These are phyloP conservation scores for Tachysurus fulvidraco DNA, from an alignment of 2,113 vertebrate genomes.

Conservation along the genomic window DNA sequence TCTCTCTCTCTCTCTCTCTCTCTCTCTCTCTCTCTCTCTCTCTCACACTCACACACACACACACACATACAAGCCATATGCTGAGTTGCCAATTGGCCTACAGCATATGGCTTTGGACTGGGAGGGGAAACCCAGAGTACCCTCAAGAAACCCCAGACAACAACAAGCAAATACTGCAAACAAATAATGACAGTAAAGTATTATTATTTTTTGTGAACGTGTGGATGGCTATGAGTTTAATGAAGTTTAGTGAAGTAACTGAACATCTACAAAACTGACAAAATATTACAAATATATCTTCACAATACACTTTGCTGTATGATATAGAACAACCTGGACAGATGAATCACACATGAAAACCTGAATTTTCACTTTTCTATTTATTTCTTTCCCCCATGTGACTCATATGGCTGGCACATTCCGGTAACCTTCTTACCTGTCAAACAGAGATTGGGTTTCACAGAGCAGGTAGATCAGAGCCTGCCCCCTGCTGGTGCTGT, in stretches of 20 bases:
- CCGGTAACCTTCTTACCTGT: not conserved
- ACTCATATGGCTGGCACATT: not conserved
- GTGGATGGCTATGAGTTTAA: not conserved
- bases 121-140: too few species aligned
- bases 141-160: too few species aligned
- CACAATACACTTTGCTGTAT: not conserved
- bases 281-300: not conserved
- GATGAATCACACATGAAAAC: not conserved
- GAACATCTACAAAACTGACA: not conserved
- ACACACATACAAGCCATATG: too few species aligned
- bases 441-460: constrained; percentile 36
- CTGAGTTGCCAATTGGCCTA: too few species aligned
- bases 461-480: constrained; percentile 61
- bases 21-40: too few species aligned
- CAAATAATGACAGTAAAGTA: too few species aligned
- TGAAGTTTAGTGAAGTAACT: not conserved
- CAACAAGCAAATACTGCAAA: too few species aligned
- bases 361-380: not conserved
- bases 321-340: not conserved
- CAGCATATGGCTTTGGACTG: too few species aligned
- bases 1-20: too few species aligned
- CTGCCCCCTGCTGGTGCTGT: constrained; percentile 73
- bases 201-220: too few species aligned
- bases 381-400: not conserved
- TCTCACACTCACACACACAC: too few species aligned